Evolutionary conservation across 2,113 vertebrate species (phyloP), one percentile per base, ranked within the genome.

Genomic region (Syngnathoides biaculeatus): DNA sequence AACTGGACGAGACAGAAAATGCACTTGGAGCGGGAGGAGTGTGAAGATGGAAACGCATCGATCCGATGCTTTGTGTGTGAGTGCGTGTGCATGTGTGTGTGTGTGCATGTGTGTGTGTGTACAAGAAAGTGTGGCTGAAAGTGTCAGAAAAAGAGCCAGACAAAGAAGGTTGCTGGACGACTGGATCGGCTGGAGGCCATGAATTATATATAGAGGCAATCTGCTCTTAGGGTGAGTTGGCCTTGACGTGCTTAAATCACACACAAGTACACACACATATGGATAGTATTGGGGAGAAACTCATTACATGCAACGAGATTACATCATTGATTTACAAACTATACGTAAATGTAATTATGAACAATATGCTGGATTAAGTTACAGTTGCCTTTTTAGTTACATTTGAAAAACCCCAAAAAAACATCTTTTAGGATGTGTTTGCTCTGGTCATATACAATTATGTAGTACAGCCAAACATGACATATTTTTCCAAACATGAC

Each of bases 141-240:
- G 79, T 74, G 60, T 42, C 65, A 73, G 69, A 24, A 69, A 72
- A 71, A 71, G 71, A 71, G 76, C 42, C 64, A 64, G 71, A 68
- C 69, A 69, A 70, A 70, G 22, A 43, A 19, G 64, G 74, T 84
- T 78, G 73, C 84, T 80, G 82, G 82, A 88, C 82, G 85, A 84
- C 74, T 75, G 82, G 79, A 87, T 87, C 78, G 77, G 85, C 87
- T 79, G 86, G 88, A 90, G 87, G 87, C 83, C 88, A 90, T 93
- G 92, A 94, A 94, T 94, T 93, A 91, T 91, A 93, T 90, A 93
- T 90, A 85, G 88, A 86, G 60, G 73, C 65, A 91, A 90, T 91
- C 88, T 91, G 91, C 88, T 91, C 84, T 86, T 77, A 83, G 86
- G 88, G 85, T 88, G 87, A 80, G 74, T 66, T 20, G 71, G 66